Evolutionary conservation across 35 echinoderm and acorn worm species (phyloP), one percentile per base, ranked within the genome.

Genomic region (Eucidaris tribuloides): DNA sequence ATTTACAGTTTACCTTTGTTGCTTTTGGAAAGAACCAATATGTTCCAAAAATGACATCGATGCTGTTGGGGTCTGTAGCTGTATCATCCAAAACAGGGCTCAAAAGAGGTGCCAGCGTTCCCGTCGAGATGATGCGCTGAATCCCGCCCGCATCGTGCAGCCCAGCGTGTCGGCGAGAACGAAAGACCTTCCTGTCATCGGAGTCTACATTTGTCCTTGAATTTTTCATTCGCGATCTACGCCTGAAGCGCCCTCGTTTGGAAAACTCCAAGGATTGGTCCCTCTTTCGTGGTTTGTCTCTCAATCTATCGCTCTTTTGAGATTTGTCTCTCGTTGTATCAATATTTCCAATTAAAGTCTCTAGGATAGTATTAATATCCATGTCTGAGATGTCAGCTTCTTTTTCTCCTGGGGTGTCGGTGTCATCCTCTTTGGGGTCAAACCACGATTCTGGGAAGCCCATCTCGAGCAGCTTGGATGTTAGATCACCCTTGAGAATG

Each of bases 1-100:
- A 68, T 62, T 0, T 57, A n/a, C 27, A 4, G 28, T 88, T 92
- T 58, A 97, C 94, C 82, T 89, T 35, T 9, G 63, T 79, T 3
- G 84, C 59, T 20, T 82, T 62, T 27, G 94, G 94, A 79, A 89
- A 97, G 57, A 92, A 92, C 94, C 94, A 97, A 71, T 97, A 97
- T 5, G 82, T 87, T 31, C 85, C 81, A 89, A 97, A 97, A 5
- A 97, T 72, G 17, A 92, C 44, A 76, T 97, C 94, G 37, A 93
- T 97, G 60, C 90, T 88, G 35, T 91, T 63, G 7, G 34, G 58
- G 3, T 46, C 7, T 9, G 44, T 32, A 24, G 82, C 50, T 39
- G 64, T 63, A n/a, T 25, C 55, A 79, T 81, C 90, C 68, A 74
- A 36, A 40, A 74, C 41, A n/a, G 33, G 35, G 20, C n/a, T 46